phyloP scores from a whole-genome alignment of 37 sponge, comb jelly and placozoan species.

The Spongia lamella region DNA sequence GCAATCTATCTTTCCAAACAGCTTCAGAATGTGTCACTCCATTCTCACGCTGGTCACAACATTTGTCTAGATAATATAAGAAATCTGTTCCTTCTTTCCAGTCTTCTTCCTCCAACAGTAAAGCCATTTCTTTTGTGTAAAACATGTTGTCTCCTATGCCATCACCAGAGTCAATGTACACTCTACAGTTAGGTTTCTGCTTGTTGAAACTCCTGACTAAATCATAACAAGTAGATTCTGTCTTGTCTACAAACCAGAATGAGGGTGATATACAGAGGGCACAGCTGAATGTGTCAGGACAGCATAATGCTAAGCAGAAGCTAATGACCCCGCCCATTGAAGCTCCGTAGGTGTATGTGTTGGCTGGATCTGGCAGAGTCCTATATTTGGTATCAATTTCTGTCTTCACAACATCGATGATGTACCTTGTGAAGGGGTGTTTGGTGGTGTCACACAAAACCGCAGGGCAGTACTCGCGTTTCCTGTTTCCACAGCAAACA shows the following conservation, averaged over 20 bases:
- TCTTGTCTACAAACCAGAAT: slow-evolving; percentile 73
- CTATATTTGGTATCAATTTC: slow-evolving; percentile 63
- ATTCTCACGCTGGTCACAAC: slow-evolving; percentile 12
- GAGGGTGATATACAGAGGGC: slow-evolving; percentile 78
- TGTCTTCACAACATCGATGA: slow-evolving; percentile 70
- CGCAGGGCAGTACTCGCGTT: slow-evolving; percentile 74
- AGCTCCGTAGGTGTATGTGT: slow-evolving; percentile 64
- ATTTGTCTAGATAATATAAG: slow-evolving; percentile 60
- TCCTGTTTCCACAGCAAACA: slow-evolving; percentile 79
- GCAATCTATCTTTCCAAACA: slow-evolving; percentile 78
- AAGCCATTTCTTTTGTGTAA: slow-evolving; percentile 58
- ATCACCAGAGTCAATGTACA: slow-evolving; percentile 87
- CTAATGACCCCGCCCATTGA: slow-evolving; percentile 82
- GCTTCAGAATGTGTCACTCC: slow-evolving; percentile 74
- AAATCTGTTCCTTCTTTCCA: slow-evolving; percentile 70
- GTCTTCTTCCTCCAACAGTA: slow-evolving; percentile 40
- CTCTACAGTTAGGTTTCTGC: slow-evolving; percentile 8
- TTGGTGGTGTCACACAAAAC: slow-evolving; percentile 34
- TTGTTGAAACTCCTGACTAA: slow-evolving; percentile 18
- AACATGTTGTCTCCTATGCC: slow-evolving; percentile 72
- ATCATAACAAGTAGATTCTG: slow-evolving; percentile 41
- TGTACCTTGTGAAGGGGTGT: slow-evolving; percentile 65
- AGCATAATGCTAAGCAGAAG: slow-evolving; percentile 44
- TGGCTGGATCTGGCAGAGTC: slow-evolving; percentile 33
- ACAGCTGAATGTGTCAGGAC: slow-evolving; percentile 48